Evolutionary conservation across 2,888 invertebrate species (phyloP).

Genomic region (Homarus gammarus): DNA sequence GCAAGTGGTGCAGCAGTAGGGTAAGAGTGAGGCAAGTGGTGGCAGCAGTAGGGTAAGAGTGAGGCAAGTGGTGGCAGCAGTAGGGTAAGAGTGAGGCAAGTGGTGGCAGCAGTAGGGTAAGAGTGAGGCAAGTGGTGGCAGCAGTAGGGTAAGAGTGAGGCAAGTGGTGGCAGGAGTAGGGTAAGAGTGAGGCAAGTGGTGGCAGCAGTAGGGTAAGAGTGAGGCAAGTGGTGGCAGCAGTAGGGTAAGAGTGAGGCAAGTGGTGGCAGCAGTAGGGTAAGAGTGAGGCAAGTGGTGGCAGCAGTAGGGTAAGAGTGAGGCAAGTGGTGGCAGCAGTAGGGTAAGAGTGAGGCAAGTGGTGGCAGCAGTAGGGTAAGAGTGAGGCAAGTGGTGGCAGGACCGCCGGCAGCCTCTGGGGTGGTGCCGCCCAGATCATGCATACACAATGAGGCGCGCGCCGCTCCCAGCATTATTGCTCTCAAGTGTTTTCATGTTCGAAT

Average conservation of each 20-base stretch:
- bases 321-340: neutral
- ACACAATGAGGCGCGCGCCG: constrained; percentile 70
- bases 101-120: neutral
- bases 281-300: neutral
- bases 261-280: too few relatives aligned
- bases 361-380: too few relatives aligned
- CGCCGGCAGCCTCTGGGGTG: constrained; percentile 55
- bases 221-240: neutral
- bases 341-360: constrained; percentile 35
- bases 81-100: neutral
- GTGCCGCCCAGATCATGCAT: constrained; percentile 72
- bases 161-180: neutral
- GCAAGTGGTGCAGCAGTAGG: neutral
- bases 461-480: constrained; percentile 69
- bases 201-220: neutral
- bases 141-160: neutral
- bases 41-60: neutral
- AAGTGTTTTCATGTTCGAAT: constrained; percentile 73
- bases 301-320: neutral
- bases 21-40: neutral
- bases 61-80: neutral
- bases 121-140: constrained; percentile 3
- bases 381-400: neutral
- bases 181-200: neutral
- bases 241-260: neutral